A percentile compares a stretch with the other conserved stretches of the same genome.
These are phyloP conservation scores for Anhinga rufa DNA, from an alignment of 2,113 vertebrate genomes.

Conservation along the genomic window DNA sequence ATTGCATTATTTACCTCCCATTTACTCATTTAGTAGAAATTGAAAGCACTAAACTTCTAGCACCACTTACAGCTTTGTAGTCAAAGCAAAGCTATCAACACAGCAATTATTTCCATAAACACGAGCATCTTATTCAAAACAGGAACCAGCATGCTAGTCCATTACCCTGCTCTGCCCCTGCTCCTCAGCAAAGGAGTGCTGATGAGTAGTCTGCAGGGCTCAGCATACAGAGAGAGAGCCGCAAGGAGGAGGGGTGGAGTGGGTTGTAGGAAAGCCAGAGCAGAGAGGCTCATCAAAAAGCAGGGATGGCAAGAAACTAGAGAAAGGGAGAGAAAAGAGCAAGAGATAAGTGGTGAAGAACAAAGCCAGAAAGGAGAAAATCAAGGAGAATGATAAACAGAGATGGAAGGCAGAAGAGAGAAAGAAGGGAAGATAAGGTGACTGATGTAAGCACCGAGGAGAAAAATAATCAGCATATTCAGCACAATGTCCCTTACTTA, in stretches of 20 bases:
- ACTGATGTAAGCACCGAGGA: neutral
- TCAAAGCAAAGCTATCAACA: neutral
- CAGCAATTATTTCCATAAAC: neutral
- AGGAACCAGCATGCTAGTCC: neutral
- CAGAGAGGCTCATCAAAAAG: neutral
- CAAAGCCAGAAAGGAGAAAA: neutral
- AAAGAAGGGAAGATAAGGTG: neutral
- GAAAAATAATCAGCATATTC: neutral
- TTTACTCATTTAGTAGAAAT: neutral
- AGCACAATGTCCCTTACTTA: neutral
- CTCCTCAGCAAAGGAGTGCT: neutral
- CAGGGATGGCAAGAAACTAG: neutral
- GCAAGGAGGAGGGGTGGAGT: neutral
- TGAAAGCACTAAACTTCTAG: neutral
- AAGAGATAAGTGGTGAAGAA: neutral
- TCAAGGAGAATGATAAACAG: neutral
- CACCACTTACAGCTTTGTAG: neutral
- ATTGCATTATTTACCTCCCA: neutral
- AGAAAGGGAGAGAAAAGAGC: neutral
- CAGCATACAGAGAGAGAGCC: fast-evolving
- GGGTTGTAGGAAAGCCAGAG: neutral
- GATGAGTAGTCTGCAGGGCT: neutral
- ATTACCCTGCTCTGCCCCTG: neutral
- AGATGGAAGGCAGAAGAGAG: neutral
- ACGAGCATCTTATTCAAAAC: neutral